phyloP scores from a whole-genome alignment of 2,797 vertebrate genomes.

The Craterocephalus amniculus region DNA sequence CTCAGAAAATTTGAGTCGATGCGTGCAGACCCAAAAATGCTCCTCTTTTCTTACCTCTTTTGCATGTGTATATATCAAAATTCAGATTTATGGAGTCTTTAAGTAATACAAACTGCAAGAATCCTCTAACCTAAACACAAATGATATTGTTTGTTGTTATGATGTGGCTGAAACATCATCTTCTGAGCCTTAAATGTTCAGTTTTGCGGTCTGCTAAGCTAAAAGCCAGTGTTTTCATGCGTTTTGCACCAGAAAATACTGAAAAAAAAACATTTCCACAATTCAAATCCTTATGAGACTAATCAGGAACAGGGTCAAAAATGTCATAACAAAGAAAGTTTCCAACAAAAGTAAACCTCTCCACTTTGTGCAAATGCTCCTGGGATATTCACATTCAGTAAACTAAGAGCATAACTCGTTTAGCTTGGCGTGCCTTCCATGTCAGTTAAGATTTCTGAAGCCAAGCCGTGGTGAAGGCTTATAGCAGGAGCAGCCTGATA shows the following conservation, averaged over 20 bases:
- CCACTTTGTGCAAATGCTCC: constrained; percentile 61
- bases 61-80: background rate
- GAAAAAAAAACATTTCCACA: constrained; percentile 49
- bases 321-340: constrained; percentile 73
- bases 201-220: constrained; percentile 55
- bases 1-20: constrained; percentile 52
- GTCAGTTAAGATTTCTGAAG: constrained; percentile 58
- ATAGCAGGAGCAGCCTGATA: constrained; percentile 62
- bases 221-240: constrained; percentile 60
- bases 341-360: constrained; percentile 77
- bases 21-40: constrained; percentile 36
- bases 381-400: constrained; percentile 66
- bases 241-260: constrained; percentile 36
- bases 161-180: constrained; percentile 77
- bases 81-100: constrained; percentile 42
- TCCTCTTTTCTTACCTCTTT: constrained; percentile 11
- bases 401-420: constrained; percentile 68
- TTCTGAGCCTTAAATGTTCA: constrained; percentile 43
- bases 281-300: constrained; percentile 69
- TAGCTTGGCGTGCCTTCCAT: constrained; percentile 64
- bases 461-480: constrained; percentile 49
- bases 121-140: constrained; percentile 56
- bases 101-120: constrained; percentile 33
- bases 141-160: constrained; percentile 76
- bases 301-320: constrained; percentile 74